Base-by-base conservation (phyloP, 2,888 invertebrate species). In the Mycogona germanica region DNA sequence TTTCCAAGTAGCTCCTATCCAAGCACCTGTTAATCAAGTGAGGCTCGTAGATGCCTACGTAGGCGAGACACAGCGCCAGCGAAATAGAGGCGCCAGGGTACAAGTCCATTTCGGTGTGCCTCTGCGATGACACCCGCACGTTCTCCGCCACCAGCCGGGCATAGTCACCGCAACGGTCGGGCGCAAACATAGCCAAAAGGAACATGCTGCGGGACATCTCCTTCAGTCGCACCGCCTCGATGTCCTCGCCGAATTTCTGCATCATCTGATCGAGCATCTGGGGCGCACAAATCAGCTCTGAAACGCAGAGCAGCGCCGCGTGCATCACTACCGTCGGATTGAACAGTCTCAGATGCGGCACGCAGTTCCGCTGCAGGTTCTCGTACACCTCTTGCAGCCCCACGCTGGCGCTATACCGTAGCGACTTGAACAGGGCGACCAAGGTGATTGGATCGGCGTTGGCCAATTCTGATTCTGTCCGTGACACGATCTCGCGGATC, bases 1-100 rank as follows among this genome's bases (percentile, higher is more conserved):
- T n/a, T n/a, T n/a, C n/a, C n/a, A n/a, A n/a, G n/a, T n/a, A n/a
- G n/a, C n/a, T n/a, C n/a, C n/a, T n/a, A n/a, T n/a, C 32, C 2
- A 48, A 21, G n/a, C 48, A 48, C 9, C 12, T 25, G 45, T 26
- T 38, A 17, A 51, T 51, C 6, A 51, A 29, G 21, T 51, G 14
- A 14, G 19, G n/a, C 6, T 25, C 26, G 25, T 12, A 51, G 9
- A 38, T 41, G 6, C 25, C 25, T 19, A 51, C 21, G 41, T 51
- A 51, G 7, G 44, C 41, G 17, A 41, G 9, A 19, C 21, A 51
- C 7, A 41, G 41, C 19, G 28, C 7, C 4, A 45, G 2, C 9
- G 40, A 41, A 2, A 51, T 14, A 5, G 42, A 41, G 17, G 21
- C 23, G 12, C 3, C 25, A 9, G 51, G 41, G 25, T 51, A 28